phyloP scores from a whole-genome alignment of 1,140 invertebrate species.

The Platyscapa corneri region DNA sequence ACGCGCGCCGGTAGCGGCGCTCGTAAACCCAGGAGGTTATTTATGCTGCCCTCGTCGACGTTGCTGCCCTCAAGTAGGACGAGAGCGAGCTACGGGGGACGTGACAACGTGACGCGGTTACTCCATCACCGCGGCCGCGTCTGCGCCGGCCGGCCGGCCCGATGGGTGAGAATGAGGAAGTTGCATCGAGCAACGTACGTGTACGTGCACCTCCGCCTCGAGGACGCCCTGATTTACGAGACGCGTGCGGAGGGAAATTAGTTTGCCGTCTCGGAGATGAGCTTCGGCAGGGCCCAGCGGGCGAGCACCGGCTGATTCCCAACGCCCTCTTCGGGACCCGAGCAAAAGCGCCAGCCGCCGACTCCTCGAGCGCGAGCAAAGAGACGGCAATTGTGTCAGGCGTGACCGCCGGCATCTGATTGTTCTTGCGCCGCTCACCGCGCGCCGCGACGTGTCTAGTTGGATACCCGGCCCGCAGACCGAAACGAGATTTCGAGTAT shows the following conservation, averaged over 20 bases:
- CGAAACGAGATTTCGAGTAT: no score
- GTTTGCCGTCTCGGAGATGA: conserved; percentile 27
- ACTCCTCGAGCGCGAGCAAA: no score
- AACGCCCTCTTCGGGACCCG: no score
- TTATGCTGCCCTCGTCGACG: conserved; percentile 71
- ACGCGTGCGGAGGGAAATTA: conserved; percentile 36
- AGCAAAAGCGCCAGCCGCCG: no score
- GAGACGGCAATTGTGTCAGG: no score
- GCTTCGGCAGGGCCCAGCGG: no score
- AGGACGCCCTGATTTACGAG: conserved; percentile 17
- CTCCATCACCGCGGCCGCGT: conserved; percentile 60
- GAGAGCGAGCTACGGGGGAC: conserved; percentile 55
- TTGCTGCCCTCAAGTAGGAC: conserved; percentile 64
- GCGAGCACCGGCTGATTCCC: no score
- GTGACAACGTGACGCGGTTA: conserved; percentile 71
- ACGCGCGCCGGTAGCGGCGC: conserved; percentile 28
- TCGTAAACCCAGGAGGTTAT: conserved; percentile 71
- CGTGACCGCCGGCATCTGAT: no score
- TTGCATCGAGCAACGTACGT: conserved; percentile 4
- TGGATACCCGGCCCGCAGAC: no score
- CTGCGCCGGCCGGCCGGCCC: no score
- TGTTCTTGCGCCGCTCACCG: no score
- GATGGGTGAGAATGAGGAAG: neutral
- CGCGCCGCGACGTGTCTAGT: no score
- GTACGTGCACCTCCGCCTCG: neutral